These are phyloP conservation scores for Aramus guarauna DNA, from an alignment of 2,113 vertebrate genomes.

Conservation along the genomic window DNA sequence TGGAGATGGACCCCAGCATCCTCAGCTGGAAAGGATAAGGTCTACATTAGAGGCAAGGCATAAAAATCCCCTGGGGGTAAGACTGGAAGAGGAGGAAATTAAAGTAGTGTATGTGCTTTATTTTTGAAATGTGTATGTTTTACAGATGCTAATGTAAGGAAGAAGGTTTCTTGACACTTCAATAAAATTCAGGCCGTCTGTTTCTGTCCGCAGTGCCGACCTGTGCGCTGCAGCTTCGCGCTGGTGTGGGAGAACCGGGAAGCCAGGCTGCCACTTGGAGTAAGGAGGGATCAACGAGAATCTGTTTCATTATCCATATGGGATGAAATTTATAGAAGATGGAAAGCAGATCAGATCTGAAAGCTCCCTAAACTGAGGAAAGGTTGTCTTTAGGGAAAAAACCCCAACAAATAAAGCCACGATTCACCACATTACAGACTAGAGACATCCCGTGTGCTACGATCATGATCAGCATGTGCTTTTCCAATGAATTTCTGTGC, in stretches of 20 bases:
- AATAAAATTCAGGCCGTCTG: background rate
- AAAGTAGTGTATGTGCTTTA: background rate
- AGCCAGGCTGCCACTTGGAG: background rate
- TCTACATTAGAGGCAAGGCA: background rate
- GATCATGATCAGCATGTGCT: background rate
- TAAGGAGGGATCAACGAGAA: background rate
- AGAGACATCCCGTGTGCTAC: background rate
- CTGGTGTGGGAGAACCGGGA: background rate
- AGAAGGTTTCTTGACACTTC: background rate
- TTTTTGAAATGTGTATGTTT: background rate
- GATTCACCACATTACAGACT: background rate
- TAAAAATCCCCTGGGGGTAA: background rate
- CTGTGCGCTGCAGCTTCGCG: background rate
- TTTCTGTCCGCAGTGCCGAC: background rate
- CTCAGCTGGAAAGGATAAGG: background rate
- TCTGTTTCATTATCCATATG: background rate
- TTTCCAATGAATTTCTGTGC: background rate
- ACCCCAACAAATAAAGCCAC: background rate
- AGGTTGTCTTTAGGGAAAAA: background rate
- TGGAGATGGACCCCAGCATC: background rate
- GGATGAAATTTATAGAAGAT: background rate
- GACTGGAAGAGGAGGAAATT: background rate
- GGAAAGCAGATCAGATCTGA: background rate
- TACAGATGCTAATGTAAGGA: background rate
- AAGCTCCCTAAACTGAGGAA: background rate